Evolutionary conservation across 2,888 invertebrate species (phyloP).

Genomic region (Anaspis maculata): DNA sequence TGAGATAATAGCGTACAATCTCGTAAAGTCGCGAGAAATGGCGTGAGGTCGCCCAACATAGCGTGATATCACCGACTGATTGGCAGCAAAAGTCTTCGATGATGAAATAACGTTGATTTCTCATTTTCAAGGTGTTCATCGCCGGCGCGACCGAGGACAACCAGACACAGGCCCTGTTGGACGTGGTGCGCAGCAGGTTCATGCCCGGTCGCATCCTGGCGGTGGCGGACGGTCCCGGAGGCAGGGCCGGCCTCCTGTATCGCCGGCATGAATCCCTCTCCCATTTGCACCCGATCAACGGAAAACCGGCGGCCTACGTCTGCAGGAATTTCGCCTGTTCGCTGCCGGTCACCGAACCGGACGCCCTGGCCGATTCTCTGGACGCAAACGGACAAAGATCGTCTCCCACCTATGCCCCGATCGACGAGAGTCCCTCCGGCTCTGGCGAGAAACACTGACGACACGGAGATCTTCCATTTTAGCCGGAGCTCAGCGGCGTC

Average conservation of each 20-base stretch:
- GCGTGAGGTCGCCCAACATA: no score
- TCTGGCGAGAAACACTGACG: no score
- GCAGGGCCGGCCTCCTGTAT: slow-evolving; percentile 33
- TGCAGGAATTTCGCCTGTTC: slow-evolving; percentile 69
- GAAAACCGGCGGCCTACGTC: slow-evolving; percentile 66
- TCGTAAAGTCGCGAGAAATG: no score
- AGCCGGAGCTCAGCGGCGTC: no score
- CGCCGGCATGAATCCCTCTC: slow-evolving; percentile 39
- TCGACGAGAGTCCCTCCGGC: no score
- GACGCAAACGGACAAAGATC: slow-evolving; percentile 23
- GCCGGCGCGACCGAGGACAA: slow-evolving; percentile 56
- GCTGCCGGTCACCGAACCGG: slow-evolving; percentile 61
- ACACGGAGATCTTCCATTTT: no score
- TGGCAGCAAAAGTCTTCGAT: not conserved
- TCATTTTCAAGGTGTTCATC: slow-evolving; percentile 51
- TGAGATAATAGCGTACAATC: no score
- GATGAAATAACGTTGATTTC: not conserved
- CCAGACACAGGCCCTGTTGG: slow-evolving; percentile 58
- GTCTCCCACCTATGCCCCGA: no score
- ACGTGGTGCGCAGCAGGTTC: slow-evolving; percentile 54
- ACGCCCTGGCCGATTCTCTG: slow-evolving; percentile 52
- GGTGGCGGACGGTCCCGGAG: slow-evolving; percentile 52
- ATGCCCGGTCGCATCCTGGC: slow-evolving; percentile 63
- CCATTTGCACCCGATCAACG: slow-evolving; percentile 46
- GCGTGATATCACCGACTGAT: no score